Evolutionary conservation across 2,797 vertebrate genomes (phyloP), one percentile per base, ranked within the genome.

Genomic region (Gymnocypris eckloni): DNA sequence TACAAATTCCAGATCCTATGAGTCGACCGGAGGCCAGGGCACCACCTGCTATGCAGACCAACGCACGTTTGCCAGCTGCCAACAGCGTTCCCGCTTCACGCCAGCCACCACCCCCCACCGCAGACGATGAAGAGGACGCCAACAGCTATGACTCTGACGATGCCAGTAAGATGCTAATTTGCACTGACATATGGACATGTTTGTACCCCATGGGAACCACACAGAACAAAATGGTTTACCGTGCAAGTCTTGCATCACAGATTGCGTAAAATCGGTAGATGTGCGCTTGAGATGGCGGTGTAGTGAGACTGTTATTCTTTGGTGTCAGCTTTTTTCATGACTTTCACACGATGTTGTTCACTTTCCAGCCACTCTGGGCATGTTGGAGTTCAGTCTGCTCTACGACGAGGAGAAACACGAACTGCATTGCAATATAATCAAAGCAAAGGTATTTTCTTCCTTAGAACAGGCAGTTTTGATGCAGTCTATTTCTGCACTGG

Each of bases 131-230:
- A 15, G 96, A 97, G 3, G 96, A 96, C 0, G 94, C 95, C 87
- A 95, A 96, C 79, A 97, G 97, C 92, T 97, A 97, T 0, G 98
- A 99, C 89, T 99, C 98, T 0, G 98, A 99, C 16, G 98, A 98
- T 89, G 92, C 96, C 91, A 98, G 98, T 99, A 94, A 86, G 92
- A 86, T 16, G 52, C 56, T 82, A 86, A 88, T 79, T 43, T 75
- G 48, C 87, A 45, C 52, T 79, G 72, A 71, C 85, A 85, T 77
- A 70, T 81, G 79, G 73, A 87, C 69, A 72, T 45, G 79, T 83
- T 86, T 79, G 52, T 69, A 75, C 70, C 79, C 86, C n/a, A 67
- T 67, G 81, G 88, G 76, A 85, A 82, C n/a, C 56, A 43, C 59
- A 79, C 79, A 66, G 79, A 71, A 81, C 77, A 59, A 80, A 86